Conservation (phyloP, 2,113 vertebrate species). For the Hemiprocne comata region DNA sequence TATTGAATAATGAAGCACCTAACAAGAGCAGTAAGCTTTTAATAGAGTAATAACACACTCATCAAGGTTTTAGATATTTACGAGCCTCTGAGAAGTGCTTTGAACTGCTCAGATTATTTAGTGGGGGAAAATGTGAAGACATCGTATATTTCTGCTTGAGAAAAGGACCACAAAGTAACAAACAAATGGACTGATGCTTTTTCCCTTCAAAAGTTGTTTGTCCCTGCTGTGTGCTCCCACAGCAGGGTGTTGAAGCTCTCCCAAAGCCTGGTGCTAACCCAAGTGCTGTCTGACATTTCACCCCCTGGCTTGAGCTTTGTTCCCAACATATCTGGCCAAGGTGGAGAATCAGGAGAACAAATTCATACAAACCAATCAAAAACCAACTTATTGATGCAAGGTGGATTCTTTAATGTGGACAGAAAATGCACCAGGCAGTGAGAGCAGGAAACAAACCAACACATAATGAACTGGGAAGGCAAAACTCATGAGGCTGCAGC, state of each 20-base stretch:
- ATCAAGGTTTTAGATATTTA: background rate
- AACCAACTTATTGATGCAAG: background rate
- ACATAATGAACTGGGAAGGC: accelerated
- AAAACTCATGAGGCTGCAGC: background rate
- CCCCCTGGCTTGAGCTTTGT: accelerated
- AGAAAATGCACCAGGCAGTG: background rate
- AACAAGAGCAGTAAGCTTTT: background rate
- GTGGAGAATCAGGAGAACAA: background rate
- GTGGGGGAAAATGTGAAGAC: background rate
- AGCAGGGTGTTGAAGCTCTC: accelerated
- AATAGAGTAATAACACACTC: background rate
- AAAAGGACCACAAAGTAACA: background rate
- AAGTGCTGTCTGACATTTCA: accelerated
- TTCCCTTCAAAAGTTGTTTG: background rate
- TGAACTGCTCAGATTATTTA: background rate
- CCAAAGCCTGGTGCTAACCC: accelerated
- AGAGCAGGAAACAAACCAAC: background rate
- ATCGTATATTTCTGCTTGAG: background rate
- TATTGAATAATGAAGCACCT: background rate
- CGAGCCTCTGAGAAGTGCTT: background rate
- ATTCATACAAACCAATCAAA: background rate
- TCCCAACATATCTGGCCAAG: no score
- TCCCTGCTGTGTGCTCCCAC: no score
- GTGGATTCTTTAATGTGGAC: background rate
- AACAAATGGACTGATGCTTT: background rate